Conservation (phyloP, 2,888 invertebrate genomes). For the Scaptomyza flava region DNA sequence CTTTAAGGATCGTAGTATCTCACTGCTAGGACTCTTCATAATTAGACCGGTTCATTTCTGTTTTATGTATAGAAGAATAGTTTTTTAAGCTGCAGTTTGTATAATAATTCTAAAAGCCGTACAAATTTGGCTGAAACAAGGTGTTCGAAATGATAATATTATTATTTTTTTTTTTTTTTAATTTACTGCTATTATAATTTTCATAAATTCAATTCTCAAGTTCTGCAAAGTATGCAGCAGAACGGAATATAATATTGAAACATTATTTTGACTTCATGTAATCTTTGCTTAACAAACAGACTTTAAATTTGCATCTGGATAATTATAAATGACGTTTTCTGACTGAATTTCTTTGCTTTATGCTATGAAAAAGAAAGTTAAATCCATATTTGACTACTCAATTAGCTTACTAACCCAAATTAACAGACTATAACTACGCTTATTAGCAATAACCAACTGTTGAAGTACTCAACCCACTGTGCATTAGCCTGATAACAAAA, state of each 20-base stretch:
- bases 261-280: not conserved
- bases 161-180: too few species aligned
- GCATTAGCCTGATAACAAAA: constrained; percentile 25
- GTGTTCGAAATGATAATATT: too few species aligned
- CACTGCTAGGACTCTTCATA: not conserved
- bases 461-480: constrained; percentile 50
- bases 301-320: not conserved
- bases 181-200: too few species aligned
- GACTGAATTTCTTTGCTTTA: too few species aligned
- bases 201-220: not conserved
- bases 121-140: too few species aligned
- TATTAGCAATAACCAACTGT: not conserved
- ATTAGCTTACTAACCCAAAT: constrained; percentile 16
- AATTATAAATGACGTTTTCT: too few species aligned
- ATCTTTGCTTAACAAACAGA: too few species aligned
- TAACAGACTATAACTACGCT: not conserved
- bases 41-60: not conserved
- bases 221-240: constrained; percentile 45
- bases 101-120: not conserved
- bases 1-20: constrained; percentile 20
- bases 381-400: constrained; percentile 14
- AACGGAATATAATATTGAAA: not conserved
- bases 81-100: not conserved
- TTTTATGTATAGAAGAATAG: too few species aligned
- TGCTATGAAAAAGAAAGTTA: too few species aligned